phyloP scores from a whole-genome alignment of 53 echinoderm and acorn worm genomes.

The Stichopus horrens region DNA sequence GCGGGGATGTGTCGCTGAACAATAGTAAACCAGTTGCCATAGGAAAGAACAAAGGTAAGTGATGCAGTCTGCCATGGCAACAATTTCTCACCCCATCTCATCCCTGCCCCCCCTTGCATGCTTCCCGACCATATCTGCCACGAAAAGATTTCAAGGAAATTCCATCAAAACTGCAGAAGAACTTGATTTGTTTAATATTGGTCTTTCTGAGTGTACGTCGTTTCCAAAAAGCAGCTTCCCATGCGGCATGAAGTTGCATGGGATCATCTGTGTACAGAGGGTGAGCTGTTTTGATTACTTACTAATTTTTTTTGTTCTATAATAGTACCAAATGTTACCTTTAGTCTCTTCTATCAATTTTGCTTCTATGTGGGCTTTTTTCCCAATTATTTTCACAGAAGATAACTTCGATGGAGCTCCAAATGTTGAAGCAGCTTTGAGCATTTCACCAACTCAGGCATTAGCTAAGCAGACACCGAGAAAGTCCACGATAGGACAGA shows the following conservation, averaged over 20 bases:
- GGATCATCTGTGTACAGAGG: no score
- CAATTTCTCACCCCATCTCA: neutral
- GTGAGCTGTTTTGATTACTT: no score
- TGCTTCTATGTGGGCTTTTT: no score
- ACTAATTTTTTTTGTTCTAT: neutral
- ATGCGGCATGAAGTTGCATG: no score
- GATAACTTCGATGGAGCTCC: constrained; percentile 69
- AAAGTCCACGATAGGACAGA: constrained; percentile 91
- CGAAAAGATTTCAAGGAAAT: no score
- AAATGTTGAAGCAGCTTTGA: constrained; percentile 80
- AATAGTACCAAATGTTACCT: neutral
- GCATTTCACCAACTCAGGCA: constrained; percentile 80
- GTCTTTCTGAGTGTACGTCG: no score
- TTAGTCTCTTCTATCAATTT: no score
- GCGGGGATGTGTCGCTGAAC: neutral
- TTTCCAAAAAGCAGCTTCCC: no score
- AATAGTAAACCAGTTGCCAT: constrained; percentile 58
- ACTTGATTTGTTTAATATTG: no score
- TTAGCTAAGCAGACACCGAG: constrained; percentile 72
- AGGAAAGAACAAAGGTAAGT: constrained; percentile 48
- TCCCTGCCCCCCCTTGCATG: neutral
- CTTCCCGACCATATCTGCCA: no score
- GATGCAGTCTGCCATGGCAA: neutral
- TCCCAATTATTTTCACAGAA: neutral
- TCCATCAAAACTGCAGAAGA: no score